Evolutionary conservation across 2,797 vertebrate species (phyloP).

Genomic region (Synaphobranchus kaupii): DNA sequence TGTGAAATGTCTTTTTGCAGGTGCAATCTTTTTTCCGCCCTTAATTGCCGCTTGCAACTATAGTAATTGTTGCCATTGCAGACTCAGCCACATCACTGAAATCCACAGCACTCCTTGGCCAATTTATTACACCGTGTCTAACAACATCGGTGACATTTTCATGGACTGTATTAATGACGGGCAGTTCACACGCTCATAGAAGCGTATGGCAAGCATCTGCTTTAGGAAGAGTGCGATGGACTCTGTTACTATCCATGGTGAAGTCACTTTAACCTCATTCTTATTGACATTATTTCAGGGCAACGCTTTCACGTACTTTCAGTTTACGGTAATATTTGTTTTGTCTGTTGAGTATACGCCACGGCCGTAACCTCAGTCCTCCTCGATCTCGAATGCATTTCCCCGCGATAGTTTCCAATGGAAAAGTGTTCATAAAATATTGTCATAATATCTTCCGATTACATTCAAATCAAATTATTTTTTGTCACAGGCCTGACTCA

Average conservation of each 20-base stretch:
- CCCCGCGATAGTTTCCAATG: background rate
- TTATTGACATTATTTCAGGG: background rate
- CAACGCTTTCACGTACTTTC: background rate
- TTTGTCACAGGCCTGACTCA: background rate
- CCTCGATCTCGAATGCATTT: background rate
- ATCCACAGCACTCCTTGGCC: background rate
- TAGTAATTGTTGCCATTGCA: background rate
- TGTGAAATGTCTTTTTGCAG: background rate
- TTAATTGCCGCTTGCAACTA: background rate
- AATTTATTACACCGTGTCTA: background rate
- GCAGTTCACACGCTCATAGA: background rate
- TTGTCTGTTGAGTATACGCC: background rate
- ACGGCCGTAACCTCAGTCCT: background rate
- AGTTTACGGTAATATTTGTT: background rate
- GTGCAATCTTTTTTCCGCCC: background rate
- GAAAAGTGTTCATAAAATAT: background rate
- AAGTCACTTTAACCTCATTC: background rate
- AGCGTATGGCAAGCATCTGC: background rate
- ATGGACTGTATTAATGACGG: background rate
- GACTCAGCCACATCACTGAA: background rate
- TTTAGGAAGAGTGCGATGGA: background rate
- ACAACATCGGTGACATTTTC: background rate
- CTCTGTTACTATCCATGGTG: background rate
- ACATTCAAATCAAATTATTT: background rate
- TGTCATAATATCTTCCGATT: background rate